Evolutionary conservation across 2,113 vertebrate genomes (phyloP), one percentile per base, ranked within the genome.

Genomic region (Scartelaos histophorus): DNA sequence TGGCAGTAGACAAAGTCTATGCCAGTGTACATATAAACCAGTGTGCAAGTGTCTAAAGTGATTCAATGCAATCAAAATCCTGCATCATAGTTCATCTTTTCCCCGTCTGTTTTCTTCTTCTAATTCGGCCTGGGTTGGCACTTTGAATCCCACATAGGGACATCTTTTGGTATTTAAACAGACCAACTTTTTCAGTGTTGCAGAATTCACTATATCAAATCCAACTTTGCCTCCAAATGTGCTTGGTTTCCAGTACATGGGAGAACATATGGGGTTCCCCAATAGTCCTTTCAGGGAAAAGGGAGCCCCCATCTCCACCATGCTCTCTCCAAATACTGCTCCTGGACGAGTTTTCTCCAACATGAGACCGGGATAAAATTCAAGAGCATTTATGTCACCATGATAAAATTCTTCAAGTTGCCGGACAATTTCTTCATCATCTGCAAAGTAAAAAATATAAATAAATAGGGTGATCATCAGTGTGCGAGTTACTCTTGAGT

Each of bases 271-370:
- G 22, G 97, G 96, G 69, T 98, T 99, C 57, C 97, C 97, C 64
- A 99, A 34, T 11, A 99, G 96, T 17, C 98, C 98, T 89, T 98
- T 99, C 35, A 99, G 92, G 58, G 98, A 99, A 85, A 98, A 99
- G 0, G 98, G 98, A 21, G 98, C 95, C 3, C 98, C 98, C 0
- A 99, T 98, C 90, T 99, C 97, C 71, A 99, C 94, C 95, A 99
- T 99, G 87, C 98, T 99, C 78, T 98, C 94, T 45, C 98, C 98
- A 84, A 99, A 99, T 79, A 98, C 95, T 10, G 93, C 70, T 0
- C 89, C 90, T 0, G 92, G 80, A 1, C 94, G 92, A 0, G 94
- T 94, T 82, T 90, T 95, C 90, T 99, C 98, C 15, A 99, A 84
- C 81, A 99, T 35, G 74, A 99, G 73, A 12, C 94, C 97, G 0